Evolutionary conservation across 1,140 invertebrate species (phyloP), one percentile per base, ranked within the genome.

Genomic region (Mya arenaria): DNA sequence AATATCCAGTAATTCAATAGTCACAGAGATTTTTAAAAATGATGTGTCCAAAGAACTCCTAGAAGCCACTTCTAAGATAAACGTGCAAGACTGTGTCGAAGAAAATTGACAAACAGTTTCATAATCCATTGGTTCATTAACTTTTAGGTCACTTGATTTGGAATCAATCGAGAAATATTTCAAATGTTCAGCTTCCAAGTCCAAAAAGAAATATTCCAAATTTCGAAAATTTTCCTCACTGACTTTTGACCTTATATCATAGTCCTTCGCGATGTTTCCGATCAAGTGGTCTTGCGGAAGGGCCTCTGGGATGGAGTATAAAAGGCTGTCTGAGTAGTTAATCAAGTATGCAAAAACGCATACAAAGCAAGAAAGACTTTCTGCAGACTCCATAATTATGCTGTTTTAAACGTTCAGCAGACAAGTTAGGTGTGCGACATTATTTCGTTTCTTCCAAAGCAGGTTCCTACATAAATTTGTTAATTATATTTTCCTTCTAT

Each of bases 1-100:
- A 56, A 97, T 94, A 23, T 97, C 98, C 89, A 97, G 97, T 0
- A 99, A 96, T 0, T 97, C 98, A 85, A 99, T 97, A 8, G 98
- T 97, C 91, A 97, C 74, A 13, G 65, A 32, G 37, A 87, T 85
- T 68, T 84, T 87, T 52, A 52, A 8, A 23, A 52, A 52, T 39
- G 83, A 65, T 44, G 84, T 84, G 23, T 62, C 74, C 63, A 82
- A 81, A 28, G 55, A 65, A 23, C 78, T 79, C 65, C 85, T 71
- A 39, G 84, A 83, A 19, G 84, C 84, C 25, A 87, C 79, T 60
- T 85, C 77, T 62, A 87, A 39, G 19, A 77, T 52, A 10, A 87
- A 44, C 32, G 74, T 62, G 41, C 86, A 87, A 19, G 71, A 66
- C 13, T n/a, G 65, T 32, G 48, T 28, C n/a, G 71, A 34, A 8